Base-by-base conservation (phyloP, 2,113 vertebrate species). In the Hepsetus odoe region DNA sequence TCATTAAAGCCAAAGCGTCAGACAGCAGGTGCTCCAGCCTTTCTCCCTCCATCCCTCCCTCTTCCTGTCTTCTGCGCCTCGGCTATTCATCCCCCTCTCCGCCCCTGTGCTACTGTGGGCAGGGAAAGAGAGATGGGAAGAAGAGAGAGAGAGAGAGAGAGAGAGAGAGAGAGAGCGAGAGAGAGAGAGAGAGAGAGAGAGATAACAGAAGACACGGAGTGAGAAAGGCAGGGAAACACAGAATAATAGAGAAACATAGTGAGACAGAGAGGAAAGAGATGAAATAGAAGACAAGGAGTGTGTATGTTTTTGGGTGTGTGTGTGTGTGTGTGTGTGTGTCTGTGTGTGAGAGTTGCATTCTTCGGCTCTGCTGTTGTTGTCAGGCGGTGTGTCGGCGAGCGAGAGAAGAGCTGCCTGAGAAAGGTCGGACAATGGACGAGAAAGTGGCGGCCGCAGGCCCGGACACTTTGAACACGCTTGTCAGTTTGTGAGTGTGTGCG, bases 381-480 rank as follows among this genome's bases (percentile, higher is more conserved):
- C 87, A 88, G 90, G 91, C 88, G 87, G 91, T 87, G 91, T 93
- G 92, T 92, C 74, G 70, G 86, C 84, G 61, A 92, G 92, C 93
- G 92, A 94, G 93, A 93, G 90, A 90, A 92, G 89, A 92, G 90
- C 91, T 88, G 90, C 87, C 82, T 93, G 92, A 83, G 77, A 92
- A 92, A 91, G 82, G 30, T 83, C 82, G 93, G 86, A 97, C 95
- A 97, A 97, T 95, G 85, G 91, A 64, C 86, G 94, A 95, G 95
- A 95, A 93, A 94, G 92, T 94, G 55, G 93, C 95, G 91, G 92
- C 93, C 93, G 94, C 88, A 92, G 93, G 94, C 95, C 95, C 93
- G 93, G 91, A 94, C 92, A 97, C 96, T 96, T 97, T 96, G 95
- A 98, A 96, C 94, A 94, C 53, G 94, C 95, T 96, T 97, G 96